Evolutionary conservation across 1,140 invertebrate species (phyloP).

Genomic region (Hesperophylax magnus): DNA sequence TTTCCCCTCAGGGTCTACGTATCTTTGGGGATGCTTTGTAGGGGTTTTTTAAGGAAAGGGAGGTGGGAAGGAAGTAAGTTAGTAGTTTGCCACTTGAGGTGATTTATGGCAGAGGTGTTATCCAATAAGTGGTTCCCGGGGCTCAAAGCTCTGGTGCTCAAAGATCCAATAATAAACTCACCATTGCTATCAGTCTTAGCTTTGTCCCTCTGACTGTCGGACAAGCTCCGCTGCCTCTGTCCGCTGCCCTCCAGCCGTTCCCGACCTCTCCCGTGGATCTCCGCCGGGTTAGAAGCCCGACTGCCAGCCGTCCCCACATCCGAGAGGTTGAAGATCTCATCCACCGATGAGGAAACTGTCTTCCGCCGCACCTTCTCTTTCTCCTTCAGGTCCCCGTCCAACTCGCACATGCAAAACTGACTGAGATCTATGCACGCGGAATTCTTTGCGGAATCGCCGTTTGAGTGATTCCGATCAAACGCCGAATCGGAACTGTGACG

Average conservation of each 20-base stretch:
- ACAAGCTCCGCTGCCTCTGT: constrained; percentile 80
- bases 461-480: constrained; percentile 42
- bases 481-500: constrained; percentile 65
- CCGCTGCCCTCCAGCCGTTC: constrained; percentile 60
- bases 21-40: no score
- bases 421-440: constrained; percentile 66
- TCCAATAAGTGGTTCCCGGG: no score
- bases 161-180: neutral
- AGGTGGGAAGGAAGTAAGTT: no score
- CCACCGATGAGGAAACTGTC: constrained; percentile 73
- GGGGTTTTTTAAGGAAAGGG: no score
- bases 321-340: constrained; percentile 77
- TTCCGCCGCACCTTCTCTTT: constrained; percentile 60
- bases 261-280: constrained; percentile 40
- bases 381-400: constrained; percentile 57
- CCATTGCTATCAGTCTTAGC: constrained; percentile 65
- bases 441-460: constrained; percentile 24
- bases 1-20: no score
- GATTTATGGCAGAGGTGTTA: no score
- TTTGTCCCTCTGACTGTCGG: constrained; percentile 76
- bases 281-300: constrained; percentile 32
- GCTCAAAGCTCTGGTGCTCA: no score
- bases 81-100: no score
- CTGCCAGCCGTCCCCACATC: constrained; percentile 59
- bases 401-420: constrained; percentile 69